Evolutionary conservation across 2,113 vertebrate genomes (phyloP).

Genomic region (Daphoenositta chrysoptera): DNA sequence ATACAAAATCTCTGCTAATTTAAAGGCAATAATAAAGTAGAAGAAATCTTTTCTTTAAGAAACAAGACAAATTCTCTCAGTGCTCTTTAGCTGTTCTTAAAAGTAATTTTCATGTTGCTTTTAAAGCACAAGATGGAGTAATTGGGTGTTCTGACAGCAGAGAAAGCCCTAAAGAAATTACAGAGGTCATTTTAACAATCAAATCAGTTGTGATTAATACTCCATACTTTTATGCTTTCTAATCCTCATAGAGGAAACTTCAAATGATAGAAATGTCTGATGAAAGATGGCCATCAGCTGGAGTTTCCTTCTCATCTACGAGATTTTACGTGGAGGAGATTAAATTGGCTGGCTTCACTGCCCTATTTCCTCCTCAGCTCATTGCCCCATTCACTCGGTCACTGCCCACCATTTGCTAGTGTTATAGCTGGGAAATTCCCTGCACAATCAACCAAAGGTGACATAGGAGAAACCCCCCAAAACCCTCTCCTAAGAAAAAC

Average conservation of each 20-base stretch:
- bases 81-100: neutral
- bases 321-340: conserved; percentile 30
- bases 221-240: neutral
- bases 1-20: neutral
- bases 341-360: conserved; percentile 46
- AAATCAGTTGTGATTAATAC: conserved; percentile 18
- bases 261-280: neutral
- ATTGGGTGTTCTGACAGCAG: neutral
- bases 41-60: neutral
- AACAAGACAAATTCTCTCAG: neutral
- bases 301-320: neutral
- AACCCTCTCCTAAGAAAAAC: neutral
- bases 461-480: neutral
- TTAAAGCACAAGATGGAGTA: neutral
- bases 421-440: neutral
- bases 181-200: neutral
- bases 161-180: neutral
- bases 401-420: neutral
- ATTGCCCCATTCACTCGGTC: neutral
- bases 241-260: conserved; percentile 13
- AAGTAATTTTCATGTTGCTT: neutral
- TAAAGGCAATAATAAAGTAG: neutral
- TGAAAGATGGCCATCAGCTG: conserved; percentile 40
- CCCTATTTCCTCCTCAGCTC: conserved; percentile 7
- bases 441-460: neutral